Evolutionary conservation across 2,888 invertebrate genomes (phyloP).

Genomic region (Hyposoter dolosus): DNA sequence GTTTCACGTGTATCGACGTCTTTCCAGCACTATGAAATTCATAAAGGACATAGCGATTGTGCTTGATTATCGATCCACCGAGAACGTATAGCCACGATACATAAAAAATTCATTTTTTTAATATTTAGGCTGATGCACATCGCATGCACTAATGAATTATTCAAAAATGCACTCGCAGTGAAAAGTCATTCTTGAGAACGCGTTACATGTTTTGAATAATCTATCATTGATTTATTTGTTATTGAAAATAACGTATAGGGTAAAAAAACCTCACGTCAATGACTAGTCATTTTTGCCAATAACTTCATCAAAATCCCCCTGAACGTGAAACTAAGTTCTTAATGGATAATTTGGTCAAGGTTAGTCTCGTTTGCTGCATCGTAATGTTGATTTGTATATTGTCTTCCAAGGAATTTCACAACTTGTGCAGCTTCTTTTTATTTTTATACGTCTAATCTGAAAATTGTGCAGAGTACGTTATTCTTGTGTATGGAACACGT

Average conservation of each 20-base stretch:
- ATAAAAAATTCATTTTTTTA: neutral
- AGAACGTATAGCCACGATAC: neutral
- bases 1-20: neutral
- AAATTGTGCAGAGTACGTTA: neutral
- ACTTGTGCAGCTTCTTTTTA: neutral
- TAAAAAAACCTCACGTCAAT: too few relatives aligned
- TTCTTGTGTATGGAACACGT: neutral
- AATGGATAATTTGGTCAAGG: neutral
- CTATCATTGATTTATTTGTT: too few relatives aligned
- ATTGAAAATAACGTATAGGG: too few relatives aligned
- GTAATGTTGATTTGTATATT: neutral
- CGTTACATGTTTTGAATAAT: too few relatives aligned
- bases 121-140: neutral
- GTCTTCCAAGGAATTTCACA: neutral
- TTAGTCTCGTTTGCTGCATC: neutral
- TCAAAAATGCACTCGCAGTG: neutral
- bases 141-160: neutral
- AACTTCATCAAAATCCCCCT: too few relatives aligned
- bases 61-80: conserved; percentile 1
- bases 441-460: neutral
- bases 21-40: neutral
- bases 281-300: too few relatives aligned
- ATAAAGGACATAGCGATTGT: neutral
- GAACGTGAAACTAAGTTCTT: too few relatives aligned
- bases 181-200: neutral